Evolutionary conservation across 2,113 vertebrate genomes (phyloP), one percentile per base, ranked within the genome.

Genomic region (Mormoops blainvillei): DNA sequence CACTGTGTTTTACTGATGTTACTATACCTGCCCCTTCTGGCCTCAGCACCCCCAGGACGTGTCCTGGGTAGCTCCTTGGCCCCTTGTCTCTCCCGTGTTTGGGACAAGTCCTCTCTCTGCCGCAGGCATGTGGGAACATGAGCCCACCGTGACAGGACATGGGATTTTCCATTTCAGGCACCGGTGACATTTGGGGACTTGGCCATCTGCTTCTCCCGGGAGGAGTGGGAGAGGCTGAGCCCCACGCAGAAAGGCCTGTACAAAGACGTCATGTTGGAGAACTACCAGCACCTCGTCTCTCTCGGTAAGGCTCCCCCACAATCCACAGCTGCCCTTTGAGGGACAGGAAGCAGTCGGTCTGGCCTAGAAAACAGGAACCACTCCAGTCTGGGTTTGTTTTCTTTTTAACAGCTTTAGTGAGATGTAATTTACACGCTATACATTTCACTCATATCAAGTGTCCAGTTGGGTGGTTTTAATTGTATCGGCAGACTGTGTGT

Each of bases 181-280:
- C n/a, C 74, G 16, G 95, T 98, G 90, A 96, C 95, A 0, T 98
- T 97, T 28, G 93, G 81, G 22, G 97, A 98, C 54, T 38, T 98
- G 87, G 95, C 97, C 36, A 50, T 98, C 76, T 95, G 95, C 93
- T 97, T 98, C 85, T 96, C 97, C 48, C 65, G n/a, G 73, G 97
- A 97, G 24, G 97, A 98, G 45, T 97, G 97, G 97, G 91, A 92
- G 11, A 16, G 54, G 65, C 97, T 98, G 77, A 97, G 91, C 43
- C 96, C 96, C 67, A 18, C 2, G 0, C 97, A 98, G 91, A 94
- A 90, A 50, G 52, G 50, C 14, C 38, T 98, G 52, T 97, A 98
- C 0, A 6, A 91, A 65, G 95, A 96, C 0, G 97, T 98, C 81
- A 97, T 97, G 97, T 3, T 98, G 91, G 95, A 97, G 68, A 97